Evolutionary conservation across 2,888 invertebrate genomes (phyloP).

Genomic region (Sipunculus nudus): DNA sequence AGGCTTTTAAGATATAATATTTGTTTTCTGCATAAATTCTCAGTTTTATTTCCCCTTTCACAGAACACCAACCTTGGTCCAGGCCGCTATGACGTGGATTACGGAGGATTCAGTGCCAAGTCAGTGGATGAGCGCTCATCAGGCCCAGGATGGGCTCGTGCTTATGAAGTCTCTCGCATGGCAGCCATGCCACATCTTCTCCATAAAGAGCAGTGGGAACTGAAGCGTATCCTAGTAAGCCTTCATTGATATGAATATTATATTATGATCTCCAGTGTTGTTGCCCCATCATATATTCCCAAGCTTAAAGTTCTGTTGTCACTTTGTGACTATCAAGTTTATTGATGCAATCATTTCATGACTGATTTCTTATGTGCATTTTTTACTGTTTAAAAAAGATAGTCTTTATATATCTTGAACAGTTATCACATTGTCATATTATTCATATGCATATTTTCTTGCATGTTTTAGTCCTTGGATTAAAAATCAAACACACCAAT

Average conservation of each 20-base stretch:
- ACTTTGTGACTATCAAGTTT: neutral
- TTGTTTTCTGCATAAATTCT: too few relatives aligned
- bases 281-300: neutral
- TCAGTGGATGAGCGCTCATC: conserved; percentile 49
- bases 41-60: too few relatives aligned
- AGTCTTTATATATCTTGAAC: too few relatives aligned
- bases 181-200: conserved; percentile 62
- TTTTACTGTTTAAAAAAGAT: too few relatives aligned
- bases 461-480: too few relatives aligned
- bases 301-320: neutral
- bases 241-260: neutral
- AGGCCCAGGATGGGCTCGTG: conserved; percentile 63
- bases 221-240: conserved; percentile 56
- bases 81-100: conserved; percentile 55
- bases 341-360: neutral
- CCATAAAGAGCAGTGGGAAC: conserved; percentile 63
- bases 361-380: neutral
- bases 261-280: neutral
- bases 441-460: too few relatives aligned
- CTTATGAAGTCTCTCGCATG: conserved; percentile 58
- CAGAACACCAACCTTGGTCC: conserved; percentile 56
- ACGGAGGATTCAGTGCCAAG: conserved; percentile 53
- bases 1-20: too few relatives aligned
- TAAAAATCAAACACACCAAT: too few relatives aligned
- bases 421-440: too few relatives aligned